Evolutionary conservation across 2,888 invertebrate genomes (phyloP).

Genomic region (Clanis bilineata): DNA sequence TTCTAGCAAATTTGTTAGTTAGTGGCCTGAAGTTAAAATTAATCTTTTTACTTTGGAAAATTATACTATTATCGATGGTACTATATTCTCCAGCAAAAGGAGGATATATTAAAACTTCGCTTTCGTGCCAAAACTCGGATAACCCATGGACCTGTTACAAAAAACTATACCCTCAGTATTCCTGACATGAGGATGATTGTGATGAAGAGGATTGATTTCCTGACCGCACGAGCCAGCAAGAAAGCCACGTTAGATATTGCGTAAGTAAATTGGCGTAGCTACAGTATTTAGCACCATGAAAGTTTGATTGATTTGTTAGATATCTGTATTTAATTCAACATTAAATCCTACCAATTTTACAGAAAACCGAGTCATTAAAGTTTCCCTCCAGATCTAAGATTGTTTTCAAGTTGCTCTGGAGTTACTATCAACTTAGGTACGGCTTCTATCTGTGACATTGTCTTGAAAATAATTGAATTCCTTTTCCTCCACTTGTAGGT

Average conservation of each 20-base stretch:
- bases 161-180: constrained; percentile 22
- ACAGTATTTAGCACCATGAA: not conserved
- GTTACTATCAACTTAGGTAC: too few species aligned
- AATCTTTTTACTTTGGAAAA: too few species aligned
- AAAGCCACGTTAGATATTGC: constrained; percentile 45
- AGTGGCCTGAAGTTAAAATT: too few species aligned
- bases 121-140: constrained; percentile 37
- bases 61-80: too few species aligned
- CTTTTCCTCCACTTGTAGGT: not conserved
- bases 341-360: too few species aligned
- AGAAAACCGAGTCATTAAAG: too few species aligned
- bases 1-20: too few species aligned
- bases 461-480: not conserved
- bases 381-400: too few species aligned
- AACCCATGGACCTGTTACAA: constrained; percentile 39
- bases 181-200: constrained; percentile 41
- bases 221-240: constrained; percentile 39
- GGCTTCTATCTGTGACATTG: not conserved
- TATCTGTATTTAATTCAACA: too few species aligned
- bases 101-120: constrained; percentile 29
- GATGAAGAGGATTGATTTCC: constrained; percentile 41
- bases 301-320: too few species aligned
- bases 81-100: constrained; percentile 16
- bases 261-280: constrained; percentile 26
- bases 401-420: too few species aligned